Conservation (phyloP, 2,113 vertebrate species). For the Sphaerodactylus townsendi region DNA sequence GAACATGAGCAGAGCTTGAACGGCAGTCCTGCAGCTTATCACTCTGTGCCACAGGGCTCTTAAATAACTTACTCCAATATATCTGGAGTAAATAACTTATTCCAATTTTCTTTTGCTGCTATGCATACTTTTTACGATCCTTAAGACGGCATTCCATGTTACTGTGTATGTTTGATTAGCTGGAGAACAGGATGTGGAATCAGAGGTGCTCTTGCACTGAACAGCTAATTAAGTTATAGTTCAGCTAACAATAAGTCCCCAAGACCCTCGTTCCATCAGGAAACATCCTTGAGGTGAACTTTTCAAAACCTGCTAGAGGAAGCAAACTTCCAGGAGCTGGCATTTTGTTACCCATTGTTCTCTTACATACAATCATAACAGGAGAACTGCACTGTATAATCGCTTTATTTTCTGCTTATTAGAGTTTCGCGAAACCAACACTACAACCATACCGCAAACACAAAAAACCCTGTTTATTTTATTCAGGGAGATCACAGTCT, state of each 20-base stretch:
- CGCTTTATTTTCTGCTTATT: conserved; percentile 82
- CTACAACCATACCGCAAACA: conserved; percentile 80
- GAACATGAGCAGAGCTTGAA: too few relatives aligned
- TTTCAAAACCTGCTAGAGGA: neutral
- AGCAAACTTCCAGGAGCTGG: conserved; percentile 32
- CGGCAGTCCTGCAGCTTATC: too few relatives aligned
- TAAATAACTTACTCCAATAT: too few relatives aligned
- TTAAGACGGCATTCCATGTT: fast-evolving
- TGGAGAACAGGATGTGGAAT: neutral
- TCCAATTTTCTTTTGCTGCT: neutral
- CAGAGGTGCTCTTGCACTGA: neutral
- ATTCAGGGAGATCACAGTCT: conserved; percentile 77
- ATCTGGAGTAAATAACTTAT: too few relatives aligned
- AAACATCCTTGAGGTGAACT: neutral
- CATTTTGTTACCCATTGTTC: conserved; percentile 54
- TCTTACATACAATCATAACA: conserved; percentile 64
- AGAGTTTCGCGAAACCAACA: conserved; percentile 80
- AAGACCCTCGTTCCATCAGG: too few relatives aligned
- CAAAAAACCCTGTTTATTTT: conserved; percentile 75
- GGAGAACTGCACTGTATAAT: conserved; percentile 77
- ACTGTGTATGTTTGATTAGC: neutral
- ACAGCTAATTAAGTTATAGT: neutral
- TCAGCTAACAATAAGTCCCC: too few relatives aligned
- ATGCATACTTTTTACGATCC: neutral
- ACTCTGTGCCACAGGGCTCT: too few relatives aligned